phyloP scores from a whole-genome alignment of 2,113 vertebrate species.

The Takifugu bimaculatus region DNA sequence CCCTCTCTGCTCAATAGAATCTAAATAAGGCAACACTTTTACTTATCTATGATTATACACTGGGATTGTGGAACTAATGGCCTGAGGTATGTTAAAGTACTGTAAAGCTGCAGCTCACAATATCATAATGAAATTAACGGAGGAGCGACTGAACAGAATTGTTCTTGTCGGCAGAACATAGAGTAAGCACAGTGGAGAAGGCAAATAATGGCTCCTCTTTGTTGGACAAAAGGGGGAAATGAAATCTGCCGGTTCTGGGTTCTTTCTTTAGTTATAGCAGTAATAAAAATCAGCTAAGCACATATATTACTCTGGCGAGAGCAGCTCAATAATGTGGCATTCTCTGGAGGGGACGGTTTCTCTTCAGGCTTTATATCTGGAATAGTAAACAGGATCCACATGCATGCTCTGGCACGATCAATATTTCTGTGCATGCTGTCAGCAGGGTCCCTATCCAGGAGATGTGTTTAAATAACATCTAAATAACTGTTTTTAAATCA shows the following conservation, averaged over 20 bases:
- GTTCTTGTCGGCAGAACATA: conserved; percentile 10
- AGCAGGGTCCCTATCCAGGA: too few species aligned
- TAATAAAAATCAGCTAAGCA: conserved; percentile 44
- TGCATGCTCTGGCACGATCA: conserved; percentile 14
- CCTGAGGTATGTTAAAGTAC: too few species aligned
- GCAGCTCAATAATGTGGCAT: conserved; percentile 35
- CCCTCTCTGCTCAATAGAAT: too few species aligned
- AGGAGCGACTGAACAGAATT: conserved; percentile 10
- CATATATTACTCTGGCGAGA: conserved; percentile 34
- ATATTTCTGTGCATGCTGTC: too few species aligned
- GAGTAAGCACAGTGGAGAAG: conserved; percentile 9
- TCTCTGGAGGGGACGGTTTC: conserved; percentile 29
- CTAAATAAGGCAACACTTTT: too few species aligned
- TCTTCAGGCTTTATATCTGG: conserved; percentile 28
- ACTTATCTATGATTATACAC: too few species aligned
- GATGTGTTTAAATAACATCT: too few species aligned
- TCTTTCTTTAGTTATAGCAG: conserved; percentile 36
- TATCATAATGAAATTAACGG: conserved; percentile 17
- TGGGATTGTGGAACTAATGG: too few species aligned
- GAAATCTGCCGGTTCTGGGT: conserved; percentile 34
- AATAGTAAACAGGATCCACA: conserved; percentile 14
- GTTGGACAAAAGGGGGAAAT: conserved; percentile 20
- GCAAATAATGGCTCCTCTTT: conserved; percentile 26
- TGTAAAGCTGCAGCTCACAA: too few species aligned
- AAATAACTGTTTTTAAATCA: too few species aligned